These are phyloP conservation scores for Harlomillsia oculata DNA, from an alignment of 1,140 invertebrate species.

Conservation along the genomic window DNA sequence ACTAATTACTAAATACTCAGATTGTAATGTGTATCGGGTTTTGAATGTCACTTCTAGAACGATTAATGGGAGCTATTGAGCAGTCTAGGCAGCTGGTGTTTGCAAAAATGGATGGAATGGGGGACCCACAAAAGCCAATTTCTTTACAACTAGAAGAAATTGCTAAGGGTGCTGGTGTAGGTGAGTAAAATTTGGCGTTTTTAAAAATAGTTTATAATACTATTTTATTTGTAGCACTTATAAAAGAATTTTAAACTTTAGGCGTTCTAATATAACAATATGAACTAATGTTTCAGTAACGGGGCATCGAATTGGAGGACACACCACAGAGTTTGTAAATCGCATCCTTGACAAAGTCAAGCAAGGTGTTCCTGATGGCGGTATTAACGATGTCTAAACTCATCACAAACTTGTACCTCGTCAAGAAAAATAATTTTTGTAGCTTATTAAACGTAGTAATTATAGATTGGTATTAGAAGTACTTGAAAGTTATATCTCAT, in stretches of 20 bases:
- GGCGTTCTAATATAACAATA: no score
- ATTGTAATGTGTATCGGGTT: neutral
- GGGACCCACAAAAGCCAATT: slow-evolving; percentile 47
- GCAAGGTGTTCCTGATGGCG: slow-evolving; percentile 53
- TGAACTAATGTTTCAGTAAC: no score
- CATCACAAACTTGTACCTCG: no score
- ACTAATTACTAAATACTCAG: neutral
- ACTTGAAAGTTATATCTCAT: no score
- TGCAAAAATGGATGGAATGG: slow-evolving; percentile 47
- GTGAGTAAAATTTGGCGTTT: no score
- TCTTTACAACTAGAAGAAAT: slow-evolving; percentile 56
- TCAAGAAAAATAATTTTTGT: no score
- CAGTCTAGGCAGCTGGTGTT: slow-evolving; percentile 56
- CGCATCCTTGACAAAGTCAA: slow-evolving; percentile 67
- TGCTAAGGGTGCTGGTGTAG: no score
- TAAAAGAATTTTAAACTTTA: no score
- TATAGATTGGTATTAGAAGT: no score
- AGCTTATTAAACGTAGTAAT: no score
- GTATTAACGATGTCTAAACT: slow-evolving; percentile 54
- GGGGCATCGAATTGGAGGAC: slow-evolving; percentile 67
- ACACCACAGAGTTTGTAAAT: slow-evolving; percentile 78
- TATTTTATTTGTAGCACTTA: no score
- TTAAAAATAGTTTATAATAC: no score
- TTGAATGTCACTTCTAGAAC: slow-evolving; percentile 54
- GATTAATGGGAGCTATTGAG: slow-evolving; percentile 54